phyloP scores from a whole-genome alignment of 2,888 invertebrate species.

The Minunthozetes semirufus region DNA sequence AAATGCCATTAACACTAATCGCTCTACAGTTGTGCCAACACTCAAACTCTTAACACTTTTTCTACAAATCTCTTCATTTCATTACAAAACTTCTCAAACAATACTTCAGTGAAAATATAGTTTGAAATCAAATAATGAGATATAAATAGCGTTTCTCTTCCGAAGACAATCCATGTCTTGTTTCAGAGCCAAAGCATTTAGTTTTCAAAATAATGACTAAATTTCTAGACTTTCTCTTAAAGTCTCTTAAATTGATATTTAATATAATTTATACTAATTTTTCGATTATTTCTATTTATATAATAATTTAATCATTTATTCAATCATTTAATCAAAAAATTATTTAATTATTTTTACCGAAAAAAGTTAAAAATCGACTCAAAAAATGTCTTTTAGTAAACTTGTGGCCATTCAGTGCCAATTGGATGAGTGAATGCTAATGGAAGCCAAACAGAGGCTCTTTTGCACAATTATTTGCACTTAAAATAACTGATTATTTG shows the following conservation, averaged over 20 bases:
- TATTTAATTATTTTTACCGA: neutral
- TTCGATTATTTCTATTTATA: neutral
- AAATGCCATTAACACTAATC: constrained; percentile 26
- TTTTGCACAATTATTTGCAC: constrained; percentile 6
- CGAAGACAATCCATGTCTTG: constrained; percentile 10
- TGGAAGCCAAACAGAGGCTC: neutral
- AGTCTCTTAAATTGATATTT: neutral
- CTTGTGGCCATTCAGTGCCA: constrained; percentile 24
- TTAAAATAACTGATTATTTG: neutral
- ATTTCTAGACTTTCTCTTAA: neutral
- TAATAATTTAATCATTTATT: neutral
- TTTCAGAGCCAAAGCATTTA: constrained; percentile 10
- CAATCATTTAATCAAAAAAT: neutral
- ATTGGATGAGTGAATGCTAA: neutral
- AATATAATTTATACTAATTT: neutral
- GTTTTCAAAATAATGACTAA: neutral
- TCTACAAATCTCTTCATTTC: constrained; percentile 13
- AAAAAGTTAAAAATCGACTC: neutral
- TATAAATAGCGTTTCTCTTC: neutral
- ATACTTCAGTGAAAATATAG: neutral
- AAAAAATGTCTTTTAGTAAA: neutral
- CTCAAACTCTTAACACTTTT: neutral
- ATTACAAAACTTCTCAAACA: neutral
- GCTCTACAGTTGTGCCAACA: constrained; percentile 24
- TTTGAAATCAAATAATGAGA: constrained; percentile 8